Evolutionary conservation across 2,888 invertebrate species (phyloP), one percentile per base, ranked within the genome.

Genomic region (Polietes domitor): DNA sequence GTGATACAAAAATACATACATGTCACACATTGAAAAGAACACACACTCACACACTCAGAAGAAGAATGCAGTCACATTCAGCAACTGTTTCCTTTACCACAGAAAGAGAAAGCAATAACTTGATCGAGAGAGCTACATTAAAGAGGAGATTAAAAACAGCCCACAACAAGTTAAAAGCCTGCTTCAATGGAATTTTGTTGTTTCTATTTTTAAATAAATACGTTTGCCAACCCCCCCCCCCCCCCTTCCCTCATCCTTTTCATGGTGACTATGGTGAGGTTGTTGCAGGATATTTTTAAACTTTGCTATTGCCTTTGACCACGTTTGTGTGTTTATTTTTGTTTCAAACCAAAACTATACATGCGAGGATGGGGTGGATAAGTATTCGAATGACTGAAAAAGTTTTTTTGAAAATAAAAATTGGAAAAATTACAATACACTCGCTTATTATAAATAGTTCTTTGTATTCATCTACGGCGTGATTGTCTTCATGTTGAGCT

Each of bases 271-370:
- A 15, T 47, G 1, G 1, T 6, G 10, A 9, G 1, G 53, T 53
- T 15, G 24, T 26, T 58, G 58, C 24, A 58, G 24, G 58, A 24
- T 58, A 58, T 58, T 58, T 58, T 58, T 58, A 58, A 58, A 58
- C 26, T 24, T 58, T 15, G 12, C 10, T 58, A 58, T 58, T 58
- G 1, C 12, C 24, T 24, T 58, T 26, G 58, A 3, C 26, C 26
- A 10, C 9, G 26, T 58, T 24, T 26, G 15, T 26, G 2, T 19
- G 15, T 5, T 58, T 26, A 24, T 58, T 58, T 58, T 58, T 24
- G 58, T 6, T 9, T n/a, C n/a, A n/a, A n/a, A n/a, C 21, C 3
- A 47, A 47, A 47, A 47, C 15, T 12, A 47, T 47, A n/a, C 47
- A 6, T 2, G 12, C 47, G 47, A 47, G 47, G 47, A 3, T 47